phyloP scores from a whole-genome alignment of 1,140 invertebrate genomes.

The Cyrtorhinus lividipennis region DNA sequence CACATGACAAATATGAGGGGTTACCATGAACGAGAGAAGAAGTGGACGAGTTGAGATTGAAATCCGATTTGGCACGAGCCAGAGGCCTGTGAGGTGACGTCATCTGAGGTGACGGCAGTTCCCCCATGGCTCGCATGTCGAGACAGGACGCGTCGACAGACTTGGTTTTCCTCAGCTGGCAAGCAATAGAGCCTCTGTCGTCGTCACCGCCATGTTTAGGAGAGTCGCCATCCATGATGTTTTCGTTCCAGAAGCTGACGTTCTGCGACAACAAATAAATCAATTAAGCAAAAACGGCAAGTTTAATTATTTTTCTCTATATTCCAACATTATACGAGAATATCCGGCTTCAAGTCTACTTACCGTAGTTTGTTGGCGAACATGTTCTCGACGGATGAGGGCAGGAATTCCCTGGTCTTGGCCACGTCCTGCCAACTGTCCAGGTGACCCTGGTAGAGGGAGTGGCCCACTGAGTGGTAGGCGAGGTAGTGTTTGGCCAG shows the following conservation, averaged over 20 bases:
- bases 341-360: conserved; percentile 23
- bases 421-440: conserved; percentile 81
- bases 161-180: conserved; percentile 66
- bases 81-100: conserved; percentile 30
- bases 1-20: no score
- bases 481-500: conserved; percentile 82
- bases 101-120: conserved; percentile 32
- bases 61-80: conserved; percentile 71
- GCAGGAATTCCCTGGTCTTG: conserved; percentile 65
- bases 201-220: conserved; percentile 38
- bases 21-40: conserved; percentile 25
- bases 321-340: not conserved
- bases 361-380: conserved; percentile 59
- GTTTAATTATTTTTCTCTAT: not conserved
- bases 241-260: conserved; percentile 58
- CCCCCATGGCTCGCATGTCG: conserved; percentile 56
- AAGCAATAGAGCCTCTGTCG: conserved; percentile 44
- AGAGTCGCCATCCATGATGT: conserved; percentile 49
- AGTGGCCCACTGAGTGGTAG: conserved; percentile 64
- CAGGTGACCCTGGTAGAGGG: conserved; percentile 59
- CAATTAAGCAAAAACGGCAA: not conserved
- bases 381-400: conserved; percentile 63
- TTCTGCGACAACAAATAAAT: conserved; percentile 36
- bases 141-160: conserved; percentile 77
- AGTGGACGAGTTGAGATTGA: conserved; percentile 57